Conservation (phyloP, 2,888 invertebrate species). For the Acrobasis suavella region DNA sequence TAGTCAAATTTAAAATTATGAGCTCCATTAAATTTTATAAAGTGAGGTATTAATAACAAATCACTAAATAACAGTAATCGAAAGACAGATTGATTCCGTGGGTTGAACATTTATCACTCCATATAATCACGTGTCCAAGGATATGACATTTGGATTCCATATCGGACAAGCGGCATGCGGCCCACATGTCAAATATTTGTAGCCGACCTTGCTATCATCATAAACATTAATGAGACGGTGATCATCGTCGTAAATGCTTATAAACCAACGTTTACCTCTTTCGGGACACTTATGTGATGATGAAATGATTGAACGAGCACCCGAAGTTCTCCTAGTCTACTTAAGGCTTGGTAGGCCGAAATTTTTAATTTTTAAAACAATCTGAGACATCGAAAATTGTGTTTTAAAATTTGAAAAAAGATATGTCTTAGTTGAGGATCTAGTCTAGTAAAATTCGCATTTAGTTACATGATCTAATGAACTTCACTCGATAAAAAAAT, state of each 20-base stretch:
- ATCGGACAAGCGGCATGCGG: neutral
- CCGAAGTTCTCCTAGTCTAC: no score
- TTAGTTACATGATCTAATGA: no score
- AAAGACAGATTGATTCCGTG: slow-evolving; percentile 6
- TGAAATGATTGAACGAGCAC: no score
- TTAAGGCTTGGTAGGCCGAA: no score
- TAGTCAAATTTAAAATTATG: no score
- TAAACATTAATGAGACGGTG: neutral
- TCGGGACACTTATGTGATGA: neutral
- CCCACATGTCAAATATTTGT: slow-evolving; percentile 5
- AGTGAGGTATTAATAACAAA: neutral
- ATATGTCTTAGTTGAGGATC: no score
- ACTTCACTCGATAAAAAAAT: no score
- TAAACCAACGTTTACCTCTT: neutral
- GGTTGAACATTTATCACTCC: slow-evolving; percentile 9
- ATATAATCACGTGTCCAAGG: slow-evolving; percentile 4
- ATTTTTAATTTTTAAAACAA: no score
- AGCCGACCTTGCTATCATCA: slow-evolving; percentile 1
- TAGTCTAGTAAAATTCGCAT: no score
- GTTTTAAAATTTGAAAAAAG: no score
- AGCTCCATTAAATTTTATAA: no score
- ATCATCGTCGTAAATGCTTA: neutral
- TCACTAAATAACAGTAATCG: neutral
- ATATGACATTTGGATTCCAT: slow-evolving; percentile 7
- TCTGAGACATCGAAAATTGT: no score